Evolutionary conservation across 1,140 invertebrate species (phyloP).

Genomic region (Phortica variegata): DNA sequence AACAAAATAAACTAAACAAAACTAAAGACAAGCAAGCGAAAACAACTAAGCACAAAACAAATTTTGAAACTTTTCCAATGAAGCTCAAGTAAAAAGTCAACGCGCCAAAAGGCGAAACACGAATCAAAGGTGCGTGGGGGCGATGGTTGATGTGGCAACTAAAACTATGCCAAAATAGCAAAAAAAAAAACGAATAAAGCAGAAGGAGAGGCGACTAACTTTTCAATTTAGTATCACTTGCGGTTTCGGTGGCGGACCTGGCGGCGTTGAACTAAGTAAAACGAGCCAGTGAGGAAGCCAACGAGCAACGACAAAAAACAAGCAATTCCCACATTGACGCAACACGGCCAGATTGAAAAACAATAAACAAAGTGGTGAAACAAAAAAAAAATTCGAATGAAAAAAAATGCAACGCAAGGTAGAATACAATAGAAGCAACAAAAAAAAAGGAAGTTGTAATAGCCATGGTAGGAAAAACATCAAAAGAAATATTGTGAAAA

Average conservation of each 20-base stretch:
- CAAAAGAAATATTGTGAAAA: conserved; percentile 30
- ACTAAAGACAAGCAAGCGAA: too few relatives aligned
- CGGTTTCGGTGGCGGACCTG: conserved; percentile 22
- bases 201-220: conserved; percentile 32
- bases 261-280: neutral
- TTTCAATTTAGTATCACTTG: conserved; percentile 36
- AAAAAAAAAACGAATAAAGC: too few relatives aligned
- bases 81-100: too few relatives aligned
- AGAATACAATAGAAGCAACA: neutral
- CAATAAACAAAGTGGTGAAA: conserved; percentile 37
- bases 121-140: too few relatives aligned
- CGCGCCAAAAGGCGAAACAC: too few relatives aligned
- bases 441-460: neutral
- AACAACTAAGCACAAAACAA: too few relatives aligned
- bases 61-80: too few relatives aligned
- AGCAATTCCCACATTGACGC: conserved; percentile 26
- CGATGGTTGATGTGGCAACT: too few relatives aligned
- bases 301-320: neutral
- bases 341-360: conserved; percentile 36
- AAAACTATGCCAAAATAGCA: too few relatives aligned
- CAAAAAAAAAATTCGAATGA: too few relatives aligned
- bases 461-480: neutral
- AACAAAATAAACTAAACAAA: too few relatives aligned
- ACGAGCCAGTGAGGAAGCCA: too few relatives aligned
- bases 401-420: neutral